Percentiles rank a stretch among this genome's conserved stretches.
These are phyloP conservation scores for Polypedilum pembai DNA, from an alignment of 1,140 invertebrate genomes.

Conservation along the genomic window DNA sequence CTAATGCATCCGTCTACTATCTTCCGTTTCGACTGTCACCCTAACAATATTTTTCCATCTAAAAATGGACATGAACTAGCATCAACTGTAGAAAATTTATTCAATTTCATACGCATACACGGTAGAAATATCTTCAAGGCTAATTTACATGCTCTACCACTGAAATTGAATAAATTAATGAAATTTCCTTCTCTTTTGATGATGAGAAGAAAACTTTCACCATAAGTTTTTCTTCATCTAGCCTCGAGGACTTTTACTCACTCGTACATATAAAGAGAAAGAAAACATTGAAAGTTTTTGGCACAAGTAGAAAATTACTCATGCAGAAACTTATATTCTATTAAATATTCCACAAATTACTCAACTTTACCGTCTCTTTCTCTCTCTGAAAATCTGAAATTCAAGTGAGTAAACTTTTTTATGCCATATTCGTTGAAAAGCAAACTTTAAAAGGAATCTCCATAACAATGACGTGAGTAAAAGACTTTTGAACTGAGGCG, in stretches of 20 bases:
- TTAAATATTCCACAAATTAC: neutral
- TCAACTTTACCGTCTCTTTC: neutral
- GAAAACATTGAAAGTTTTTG: neutral
- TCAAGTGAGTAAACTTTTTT: neutral
- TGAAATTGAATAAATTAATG: constrained; percentile 20
- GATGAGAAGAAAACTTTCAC: neutral
- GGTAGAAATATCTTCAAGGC: neutral
- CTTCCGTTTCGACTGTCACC: neutral
- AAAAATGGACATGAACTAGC: neutral
- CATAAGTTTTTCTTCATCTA: neutral
- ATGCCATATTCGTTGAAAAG: neutral
- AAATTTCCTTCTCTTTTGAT: neutral
- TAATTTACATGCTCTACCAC: constrained; percentile 17
- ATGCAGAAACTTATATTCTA: neutral
- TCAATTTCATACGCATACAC: neutral
- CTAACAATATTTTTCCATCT: neutral
- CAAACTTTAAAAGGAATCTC: neutral
- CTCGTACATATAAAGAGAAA: neutral
- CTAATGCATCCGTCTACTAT: constrained; percentile 23
- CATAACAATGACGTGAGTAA: constrained; percentile 1
- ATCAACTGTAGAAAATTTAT: too few species aligned
- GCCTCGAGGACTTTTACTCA: neutral
- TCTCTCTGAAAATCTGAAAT: neutral
- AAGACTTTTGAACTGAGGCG: neutral
- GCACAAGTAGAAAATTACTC: neutral